A percentile compares a stretch with the other conserved stretches of the same genome.
Conservation (phyloP, 2,888 invertebrate species). For the Xanthia togata region DNA sequence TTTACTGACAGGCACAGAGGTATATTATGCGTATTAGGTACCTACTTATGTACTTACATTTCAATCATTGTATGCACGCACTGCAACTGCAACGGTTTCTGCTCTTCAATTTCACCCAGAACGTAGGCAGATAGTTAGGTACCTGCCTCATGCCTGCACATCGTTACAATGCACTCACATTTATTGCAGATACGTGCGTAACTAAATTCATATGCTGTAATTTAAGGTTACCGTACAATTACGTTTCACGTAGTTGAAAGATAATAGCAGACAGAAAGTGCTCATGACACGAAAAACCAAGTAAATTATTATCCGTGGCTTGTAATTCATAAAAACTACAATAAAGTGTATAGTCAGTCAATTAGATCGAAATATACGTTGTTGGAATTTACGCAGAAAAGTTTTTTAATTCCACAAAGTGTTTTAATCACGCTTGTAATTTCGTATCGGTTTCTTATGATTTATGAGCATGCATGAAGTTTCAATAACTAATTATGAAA, state of each 20-base stretch:
- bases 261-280: slow-evolving; percentile 59
- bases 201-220: slow-evolving; percentile 47
- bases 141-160: slow-evolving; percentile 27
- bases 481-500: slow-evolving; percentile 30
- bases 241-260: slow-evolving; percentile 48
- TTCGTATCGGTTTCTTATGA: slow-evolving; percentile 49
- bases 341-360: slow-evolving; percentile 40
- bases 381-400: slow-evolving; percentile 24
- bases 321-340: slow-evolving; percentile 51
- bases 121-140: slow-evolving; percentile 20
- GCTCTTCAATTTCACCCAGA: slow-evolving; percentile 54
- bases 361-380: slow-evolving; percentile 52
- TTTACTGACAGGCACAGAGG: neutral
- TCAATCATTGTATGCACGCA: slow-evolving; percentile 52
- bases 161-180: slow-evolving; percentile 36
- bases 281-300: slow-evolving; percentile 50
- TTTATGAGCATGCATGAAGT: slow-evolving; percentile 25
- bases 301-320: slow-evolving; percentile 35
- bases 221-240: slow-evolving; percentile 49
- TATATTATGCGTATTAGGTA: slow-evolving; percentile 12
- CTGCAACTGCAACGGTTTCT: slow-evolving; percentile 55
- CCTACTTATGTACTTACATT: slow-evolving; percentile 10
- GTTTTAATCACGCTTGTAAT: slow-evolving; percentile 47
- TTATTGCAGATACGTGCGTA: slow-evolving; percentile 36
- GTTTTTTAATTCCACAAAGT: slow-evolving; percentile 39